Conservation (phyloP, 2,113 vertebrate genomes). For the Orientallactaga bullata region DNA sequence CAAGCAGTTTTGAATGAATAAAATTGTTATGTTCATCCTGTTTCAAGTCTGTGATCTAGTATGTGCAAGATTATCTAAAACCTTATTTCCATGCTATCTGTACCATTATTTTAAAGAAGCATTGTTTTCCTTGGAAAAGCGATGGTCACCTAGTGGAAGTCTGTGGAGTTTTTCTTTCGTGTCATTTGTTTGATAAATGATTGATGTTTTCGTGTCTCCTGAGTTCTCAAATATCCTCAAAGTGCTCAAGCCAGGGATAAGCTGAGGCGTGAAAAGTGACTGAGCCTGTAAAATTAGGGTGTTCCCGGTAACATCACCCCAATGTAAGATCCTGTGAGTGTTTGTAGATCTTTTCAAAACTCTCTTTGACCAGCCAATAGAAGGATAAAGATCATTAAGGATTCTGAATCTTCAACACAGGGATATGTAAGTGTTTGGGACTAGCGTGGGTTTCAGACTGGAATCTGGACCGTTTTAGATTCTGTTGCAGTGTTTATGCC, state of each 20-base stretch:
- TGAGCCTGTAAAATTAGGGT: background rate
- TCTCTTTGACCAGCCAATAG: background rate
- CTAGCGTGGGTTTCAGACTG: background rate
- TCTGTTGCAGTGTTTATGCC: background rate
- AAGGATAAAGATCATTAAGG: background rate
- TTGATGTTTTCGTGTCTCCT: background rate
- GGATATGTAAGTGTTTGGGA: background rate
- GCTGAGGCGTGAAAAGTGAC: background rate
- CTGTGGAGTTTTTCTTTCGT: constrained; percentile 13
- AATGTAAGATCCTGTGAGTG: background rate
- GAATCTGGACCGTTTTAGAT: background rate
- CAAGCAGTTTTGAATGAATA: constrained; percentile 14
- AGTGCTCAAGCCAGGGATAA: background rate
- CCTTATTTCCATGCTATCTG: background rate
- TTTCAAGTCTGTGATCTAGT: constrained; percentile 3
- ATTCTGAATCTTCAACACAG: background rate
- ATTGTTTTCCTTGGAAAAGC: constrained; percentile 16
- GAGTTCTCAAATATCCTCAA: background rate
- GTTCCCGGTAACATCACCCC: background rate
- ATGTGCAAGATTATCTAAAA: constrained; percentile 27
- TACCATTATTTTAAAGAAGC: constrained; percentile 5
- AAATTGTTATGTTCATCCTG: background rate
- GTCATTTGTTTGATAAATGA: background rate
- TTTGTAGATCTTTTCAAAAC: background rate
- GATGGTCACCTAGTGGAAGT: background rate